Conservation (phyloP, 2,113 vertebrate genomes). For the Cebidichthys violaceus region DNA sequence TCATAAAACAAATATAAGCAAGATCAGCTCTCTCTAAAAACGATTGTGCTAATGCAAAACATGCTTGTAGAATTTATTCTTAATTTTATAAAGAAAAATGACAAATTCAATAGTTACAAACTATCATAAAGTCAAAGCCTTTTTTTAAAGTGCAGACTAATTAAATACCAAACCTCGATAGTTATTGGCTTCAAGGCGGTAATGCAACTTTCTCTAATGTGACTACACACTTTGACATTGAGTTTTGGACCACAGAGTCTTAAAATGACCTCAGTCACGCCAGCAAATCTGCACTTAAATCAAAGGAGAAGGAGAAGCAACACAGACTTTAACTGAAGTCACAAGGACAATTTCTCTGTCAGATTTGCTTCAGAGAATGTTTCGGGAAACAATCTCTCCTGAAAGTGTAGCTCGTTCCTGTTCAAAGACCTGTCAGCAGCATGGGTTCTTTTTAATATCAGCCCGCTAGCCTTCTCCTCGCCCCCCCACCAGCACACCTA, state of each 20-base stretch:
- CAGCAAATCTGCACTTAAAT: neutral
- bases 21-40: neutral
- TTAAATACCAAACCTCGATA: neutral
- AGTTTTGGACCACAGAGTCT: neutral
- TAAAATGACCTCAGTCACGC: conserved; percentile 14
- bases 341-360: conserved; percentile 33
- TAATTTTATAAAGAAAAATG: neutral
- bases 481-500: conserved; percentile 55
- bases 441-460: conserved; percentile 67
- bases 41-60: neutral
- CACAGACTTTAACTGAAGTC: conserved; percentile 18
- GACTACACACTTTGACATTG: neutral
- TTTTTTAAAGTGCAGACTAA: neutral
- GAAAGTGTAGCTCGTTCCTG: conserved; percentile 22
- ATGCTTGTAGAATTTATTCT: neutral
- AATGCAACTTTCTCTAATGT: neutral
- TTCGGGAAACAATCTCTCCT: conserved; percentile 29
- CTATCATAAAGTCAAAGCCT: neutral
- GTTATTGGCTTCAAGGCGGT: neutral
- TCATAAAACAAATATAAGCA: neutral
- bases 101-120: neutral
- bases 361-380: conserved; percentile 25
- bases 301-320: conserved; percentile 20
- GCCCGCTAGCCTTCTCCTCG: conserved; percentile 23
- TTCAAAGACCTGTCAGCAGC: conserved; percentile 65